Base-by-base conservation (phyloP, 2,888 invertebrate genomes). In the Glaucopsyche alexis region DNA sequence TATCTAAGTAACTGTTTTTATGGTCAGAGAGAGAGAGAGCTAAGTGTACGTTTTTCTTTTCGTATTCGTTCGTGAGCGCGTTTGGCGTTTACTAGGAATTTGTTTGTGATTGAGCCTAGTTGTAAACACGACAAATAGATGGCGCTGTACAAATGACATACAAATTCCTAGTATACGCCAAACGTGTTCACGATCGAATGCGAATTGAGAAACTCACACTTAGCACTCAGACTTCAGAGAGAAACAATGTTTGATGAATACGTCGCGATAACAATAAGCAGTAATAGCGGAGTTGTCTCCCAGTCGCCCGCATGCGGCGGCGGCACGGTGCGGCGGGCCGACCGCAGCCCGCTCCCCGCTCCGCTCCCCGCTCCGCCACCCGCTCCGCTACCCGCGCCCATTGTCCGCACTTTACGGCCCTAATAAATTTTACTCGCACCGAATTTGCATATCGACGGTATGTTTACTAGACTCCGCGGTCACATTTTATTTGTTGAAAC, bases 391-490 rank as follows among this genome's bases (percentile, higher is more conserved):
- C 60, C 67, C 69, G 38, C 69, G 29, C 13, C 84, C 81, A 85
- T 86, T 87, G 86, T 87, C 80, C 71, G 74, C 71, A 74, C 75
- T 82, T 80, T 79, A 82, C 79, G 79, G 80, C 81, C 80, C 78
- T 83, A 81, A 85, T 85, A 87, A 86, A 84, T 80, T 83, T 81
- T 77, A 80, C 81, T 79, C 80, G 79, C 80, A 77, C 76, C 79
- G 79, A 84, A 85, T 86, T 85, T 86, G 79, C 84, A 85, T 87
- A 87, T 85, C 84, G 29, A 29, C 29, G 79, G 80, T 66, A 69
- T 77, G 83, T 84, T 85, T 84, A 84, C 79, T 78, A 81, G 80
- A 80, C 80, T 80, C 82, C 81, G 81, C 76, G 81, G 81, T 83
- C 72, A 73, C 42, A 60, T 74, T 72, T 72, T 75, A 66, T 65